These are phyloP conservation scores for Sphenodon punctatus DNA, from an alignment of 2,797 vertebrate species.

Conservation along the genomic window DNA sequence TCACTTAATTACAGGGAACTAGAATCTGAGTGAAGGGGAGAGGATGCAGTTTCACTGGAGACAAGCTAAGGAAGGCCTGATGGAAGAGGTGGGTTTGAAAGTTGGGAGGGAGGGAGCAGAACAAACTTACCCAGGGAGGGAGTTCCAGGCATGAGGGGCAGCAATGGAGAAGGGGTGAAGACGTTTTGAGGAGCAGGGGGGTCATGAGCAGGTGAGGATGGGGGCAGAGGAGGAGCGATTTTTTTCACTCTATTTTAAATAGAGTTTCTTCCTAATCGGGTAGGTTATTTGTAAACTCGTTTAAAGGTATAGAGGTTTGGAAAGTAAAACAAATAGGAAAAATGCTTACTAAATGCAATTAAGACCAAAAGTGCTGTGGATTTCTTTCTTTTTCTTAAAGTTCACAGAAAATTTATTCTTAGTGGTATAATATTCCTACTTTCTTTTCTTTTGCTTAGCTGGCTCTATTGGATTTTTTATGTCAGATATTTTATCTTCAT, in stretches of 20 bases:
- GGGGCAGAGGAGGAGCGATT: no score
- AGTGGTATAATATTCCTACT: constrained; percentile 38
- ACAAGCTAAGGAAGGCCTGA: no score
- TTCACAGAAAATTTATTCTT: constrained; percentile 49
- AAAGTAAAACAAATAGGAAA: constrained; percentile 31
- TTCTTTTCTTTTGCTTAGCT: not conserved
- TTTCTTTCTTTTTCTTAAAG: constrained; percentile 55
- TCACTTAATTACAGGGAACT: no score
- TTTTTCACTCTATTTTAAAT: not conserved
- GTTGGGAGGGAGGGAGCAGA: no score
- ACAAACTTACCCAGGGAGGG: no score
- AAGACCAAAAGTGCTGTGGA: constrained; percentile 6
- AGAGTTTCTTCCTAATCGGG: not conserved
- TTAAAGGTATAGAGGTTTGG: constrained; percentile 37
- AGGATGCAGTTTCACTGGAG: no score
- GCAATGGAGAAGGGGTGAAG: no score
- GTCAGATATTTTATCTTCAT: constrained; percentile 43
- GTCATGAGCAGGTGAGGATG: no score
- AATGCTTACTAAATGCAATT: not conserved
- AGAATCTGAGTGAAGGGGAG: no score
- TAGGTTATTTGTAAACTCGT: constrained; percentile 32
- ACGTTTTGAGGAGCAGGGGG: no score
- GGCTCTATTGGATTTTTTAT: constrained; percentile 49
- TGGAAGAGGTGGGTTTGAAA: no score
- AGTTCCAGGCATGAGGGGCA: no score